phyloP scores from a whole-genome alignment of 2,888 invertebrate genomes.

The Steinernema carpocapsae region DNA sequence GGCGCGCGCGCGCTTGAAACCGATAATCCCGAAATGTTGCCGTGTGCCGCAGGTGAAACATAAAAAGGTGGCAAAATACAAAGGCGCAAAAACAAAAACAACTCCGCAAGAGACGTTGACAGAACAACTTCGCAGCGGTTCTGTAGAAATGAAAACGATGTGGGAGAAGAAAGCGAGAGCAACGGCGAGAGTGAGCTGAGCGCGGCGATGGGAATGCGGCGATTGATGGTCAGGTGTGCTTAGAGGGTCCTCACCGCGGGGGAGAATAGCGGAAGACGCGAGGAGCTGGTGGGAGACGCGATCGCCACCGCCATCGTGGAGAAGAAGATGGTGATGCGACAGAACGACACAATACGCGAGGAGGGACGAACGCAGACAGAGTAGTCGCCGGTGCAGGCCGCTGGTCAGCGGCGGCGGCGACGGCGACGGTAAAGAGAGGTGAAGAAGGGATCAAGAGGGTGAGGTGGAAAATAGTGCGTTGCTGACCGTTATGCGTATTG shows the following conservation, averaged over 20 bases:
- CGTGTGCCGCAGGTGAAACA: not conserved
- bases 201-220: conserved; percentile 1
- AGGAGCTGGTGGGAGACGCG: conserved; percentile 14
- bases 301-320: too few relatives aligned
- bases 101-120: not conserved
- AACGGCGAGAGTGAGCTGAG: not conserved
- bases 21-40: too few relatives aligned
- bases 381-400: not conserved
- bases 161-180: not conserved
- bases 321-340: not conserved
- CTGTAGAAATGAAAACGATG: not conserved
- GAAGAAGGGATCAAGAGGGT: conserved; percentile 2
- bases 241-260: not conserved
- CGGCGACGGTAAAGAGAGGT: conserved; percentile 2
- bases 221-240: conserved; percentile 30
- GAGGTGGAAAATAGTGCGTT: too few relatives aligned
- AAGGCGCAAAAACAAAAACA: not conserved
- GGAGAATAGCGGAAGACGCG: conserved; percentile 25
- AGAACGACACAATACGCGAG: not conserved
- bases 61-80: not conserved
- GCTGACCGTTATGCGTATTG: conserved; percentile 1
- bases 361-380: not conserved
- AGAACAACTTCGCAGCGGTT: not conserved
- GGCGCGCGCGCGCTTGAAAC: too few relatives aligned
- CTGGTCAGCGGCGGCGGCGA: not conserved